A percentile compares a stretch with the other conserved stretches of the same genome.
Conservation (phyloP, 2,113 vertebrate species). For the Mystacornis crossleyi region DNA sequence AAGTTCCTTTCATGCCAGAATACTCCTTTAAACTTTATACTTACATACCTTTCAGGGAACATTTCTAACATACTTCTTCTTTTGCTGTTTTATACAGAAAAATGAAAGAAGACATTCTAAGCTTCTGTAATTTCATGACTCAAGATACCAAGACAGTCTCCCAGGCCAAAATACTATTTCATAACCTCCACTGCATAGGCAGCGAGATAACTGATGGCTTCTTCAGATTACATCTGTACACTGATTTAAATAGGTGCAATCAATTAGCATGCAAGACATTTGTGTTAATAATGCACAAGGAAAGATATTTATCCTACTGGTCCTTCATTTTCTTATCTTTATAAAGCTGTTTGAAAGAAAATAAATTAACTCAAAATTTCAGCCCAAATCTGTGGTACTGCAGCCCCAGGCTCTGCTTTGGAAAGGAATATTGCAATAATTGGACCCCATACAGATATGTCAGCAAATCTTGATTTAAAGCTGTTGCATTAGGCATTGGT, state of each 20-base stretch:
- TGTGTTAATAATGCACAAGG: background rate
- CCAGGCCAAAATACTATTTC: background rate
- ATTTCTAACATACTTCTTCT: background rate
- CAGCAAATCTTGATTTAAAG: conserved; percentile 21
- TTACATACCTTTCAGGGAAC: background rate
- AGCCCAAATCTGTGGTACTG: background rate
- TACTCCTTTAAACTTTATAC: background rate
- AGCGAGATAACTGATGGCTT: background rate
- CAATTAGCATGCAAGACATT: background rate
- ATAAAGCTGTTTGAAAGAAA: background rate
- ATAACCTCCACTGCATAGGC: background rate
- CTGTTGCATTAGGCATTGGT: background rate
- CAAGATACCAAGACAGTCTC: background rate
- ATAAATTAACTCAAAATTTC: background rate
- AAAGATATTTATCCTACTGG: background rate
- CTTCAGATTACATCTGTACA: background rate
- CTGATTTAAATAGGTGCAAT: background rate
- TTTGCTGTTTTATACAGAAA: background rate
- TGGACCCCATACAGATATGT: background rate
- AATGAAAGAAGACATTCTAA: background rate
- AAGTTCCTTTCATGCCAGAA: background rate
- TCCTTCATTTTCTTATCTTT: background rate
- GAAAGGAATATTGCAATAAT: background rate
- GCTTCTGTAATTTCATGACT: background rate
- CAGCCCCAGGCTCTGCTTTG: background rate